phyloP scores from a whole-genome alignment of 1,140 invertebrate genomes.

The Pogonus chalceus region DNA sequence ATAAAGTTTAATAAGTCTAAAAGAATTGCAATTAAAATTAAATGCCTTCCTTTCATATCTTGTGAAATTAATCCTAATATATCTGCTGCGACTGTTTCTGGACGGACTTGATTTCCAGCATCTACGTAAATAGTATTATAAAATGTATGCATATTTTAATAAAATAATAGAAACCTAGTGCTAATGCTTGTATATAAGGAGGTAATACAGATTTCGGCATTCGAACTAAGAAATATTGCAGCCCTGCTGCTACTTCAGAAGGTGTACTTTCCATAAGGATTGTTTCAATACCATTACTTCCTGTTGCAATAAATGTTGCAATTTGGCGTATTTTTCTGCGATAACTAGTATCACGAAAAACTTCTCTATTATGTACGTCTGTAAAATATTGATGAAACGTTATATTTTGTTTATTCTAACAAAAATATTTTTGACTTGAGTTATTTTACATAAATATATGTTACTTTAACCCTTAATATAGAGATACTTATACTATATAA shows the following conservation, averaged over 20 bases:
- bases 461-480: too few species aligned
- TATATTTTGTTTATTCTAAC: too few species aligned
- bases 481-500: too few species aligned
- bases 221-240: slow-evolving; percentile 33
- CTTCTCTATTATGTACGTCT: neutral
- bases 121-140: neutral
- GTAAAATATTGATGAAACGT: neutral
- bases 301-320: neutral
- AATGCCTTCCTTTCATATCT: slow-evolving; percentile 34
- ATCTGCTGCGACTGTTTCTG: slow-evolving; percentile 36
- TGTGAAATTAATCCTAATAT: slow-evolving; percentile 37
- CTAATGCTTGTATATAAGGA: slow-evolving; percentile 34
- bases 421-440: too few species aligned
- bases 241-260: slow-evolving; percentile 27
- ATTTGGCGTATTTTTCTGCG: neutral
- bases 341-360: neutral
- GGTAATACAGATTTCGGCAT: slow-evolving; percentile 37
- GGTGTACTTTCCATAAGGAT: neutral
- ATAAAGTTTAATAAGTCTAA: slow-evolving; percentile 35
- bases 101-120: slow-evolving; percentile 24
- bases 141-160: slow-evolving; percentile 2
- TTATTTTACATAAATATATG: too few species aligned
- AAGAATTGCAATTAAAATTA: slow-evolving; percentile 30
- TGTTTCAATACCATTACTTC: neutral
- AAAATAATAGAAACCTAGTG: slow-evolving; percentile 30